Evolutionary conservation across 92 coral and sea anemone genomes (phyloP), one percentile per base, ranked within the genome.

Genomic region (Epizoanthus scotinus): DNA sequence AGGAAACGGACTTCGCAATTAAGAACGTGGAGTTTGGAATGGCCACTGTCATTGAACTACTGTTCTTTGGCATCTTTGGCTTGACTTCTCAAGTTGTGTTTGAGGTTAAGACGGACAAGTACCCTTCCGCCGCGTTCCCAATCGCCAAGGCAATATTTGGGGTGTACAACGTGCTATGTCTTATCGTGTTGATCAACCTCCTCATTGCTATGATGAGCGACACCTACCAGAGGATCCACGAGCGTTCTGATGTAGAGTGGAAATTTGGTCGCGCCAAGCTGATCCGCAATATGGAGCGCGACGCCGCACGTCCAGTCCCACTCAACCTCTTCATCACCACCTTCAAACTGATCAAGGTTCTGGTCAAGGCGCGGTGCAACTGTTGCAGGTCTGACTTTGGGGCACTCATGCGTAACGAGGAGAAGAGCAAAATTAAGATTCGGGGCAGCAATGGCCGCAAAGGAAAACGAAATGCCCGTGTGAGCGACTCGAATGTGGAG

Each of bases 171-270:
- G 85, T 96, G 22, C 85, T 96, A 5, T 85, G 93, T 25, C 88
- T 96, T 54, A 90, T 96, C 17, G 97, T 94, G 25, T 85, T 94
- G 28, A 83, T 94, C 79, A 94, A 94, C 62, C 88, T 94, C 8
- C 94, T 94, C 63, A 94, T 94, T 59, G 98, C 98, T 71, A 94
- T 94, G 98, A 94, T 94, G 98, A 94, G 98, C 67, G 98, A 94
- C 74, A 94, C 98, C 20, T 94, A 94, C 71, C 98, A 94, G 70
- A 84, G 98, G 19, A 88, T 94, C 73, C 98, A 94, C 74, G 91
- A 86, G 22, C 87, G 88, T 63, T 94, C 98, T 0, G 98, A 94
- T 77, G 83, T 94, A 44, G 98, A 92, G 83, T 94, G 98, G 98
- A 94, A 94, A 71, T 94, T 92, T 77, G 98, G 98, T 56, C 89